Base-by-base conservation (phyloP, 2,113 vertebrate species). In the Xyliphius kryptos region DNA sequence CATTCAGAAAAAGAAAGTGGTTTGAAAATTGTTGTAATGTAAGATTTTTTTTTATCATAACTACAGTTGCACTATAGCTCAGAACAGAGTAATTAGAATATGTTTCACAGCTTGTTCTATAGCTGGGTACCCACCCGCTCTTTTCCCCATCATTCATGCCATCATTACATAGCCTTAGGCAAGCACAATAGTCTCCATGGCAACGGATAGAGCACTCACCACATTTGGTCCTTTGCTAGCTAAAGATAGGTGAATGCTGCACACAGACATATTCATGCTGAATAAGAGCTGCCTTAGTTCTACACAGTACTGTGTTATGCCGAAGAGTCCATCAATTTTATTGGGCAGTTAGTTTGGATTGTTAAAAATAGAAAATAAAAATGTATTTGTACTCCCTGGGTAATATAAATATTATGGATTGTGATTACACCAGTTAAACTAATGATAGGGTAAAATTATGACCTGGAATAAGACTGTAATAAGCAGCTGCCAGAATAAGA, bases 191-290 rank as follows among this genome's bases (percentile, higher is more conserved):
- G 80, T 86, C 73, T 72, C 86, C 77, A 86, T 83, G 75, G 79
- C 75, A 86, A 86, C 86, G 53, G 59, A 55, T 36, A 66, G 78
- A 71, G 65, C 69, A 56, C 59, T 59, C 73, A 72, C 70, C 68
- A 70, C 71, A 65, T 56, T 72, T 71, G 69, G 71, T 73, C 66
- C 63, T 71, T 58, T 26, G 54, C 40, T 60, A 51, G 71, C 76
- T 83, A 82, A 83, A 83, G 80, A 86, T 84, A 86, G 80, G 75
- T 46, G 52, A 66, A 56, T 59, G 32, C 59, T 26, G 65, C 37
- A 68, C 40, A 55, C 32, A 56, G 53, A 16, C 6, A 8, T 37
- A 37, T 61, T 61, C 47, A 12, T 22, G 19, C 21, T n/a, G n/a
- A n/a, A 21, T 63, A 38, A 52, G 37, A 52, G 48, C 16, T 13